Evolutionary conservation across 2,888 invertebrate species (phyloP), one percentile per base, ranked within the genome.

Genomic region (Drosophila yooni): DNA sequence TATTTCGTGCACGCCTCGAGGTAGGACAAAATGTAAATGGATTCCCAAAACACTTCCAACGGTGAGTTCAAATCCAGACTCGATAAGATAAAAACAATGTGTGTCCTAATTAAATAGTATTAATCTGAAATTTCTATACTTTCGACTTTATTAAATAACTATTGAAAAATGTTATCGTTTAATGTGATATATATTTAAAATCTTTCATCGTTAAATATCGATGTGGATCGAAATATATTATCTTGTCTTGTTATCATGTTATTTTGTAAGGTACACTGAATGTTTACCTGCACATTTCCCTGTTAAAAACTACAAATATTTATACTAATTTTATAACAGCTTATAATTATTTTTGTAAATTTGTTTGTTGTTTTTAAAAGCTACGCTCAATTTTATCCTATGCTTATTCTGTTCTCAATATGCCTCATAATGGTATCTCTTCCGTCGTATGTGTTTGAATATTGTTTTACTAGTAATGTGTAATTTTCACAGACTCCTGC

Each of bases 1-100:
- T 98, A 27, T 97, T 97, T 94, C 93, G 96, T 46, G 94, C 95
- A 0, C 95, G 95, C 90, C 94, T 96, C 46, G 94, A 94, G 10
- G 89, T 93, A 2, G 92, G 91, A 18, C 94, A 94, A 88, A 94
- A 92, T 62, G 93, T 94, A 1, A 94, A 93, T 79, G 94, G 94
- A 79, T 94, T 95, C 72, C 94, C 94, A 13, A 93, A 94, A 71
- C 94, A 94, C 87, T 94, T 95, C 80, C 94, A 94, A 74, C 91
- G 93, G 93, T 93, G 38, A 60, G 72, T 63, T 7, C 1, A 18
- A 0, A 10, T 21, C 0, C 5, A 33, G 0, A 25, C 6, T 15
- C 11, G 7, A 13, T 25, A 18, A 13, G 36, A 4, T 2, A n/a
- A 29, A 36, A 7, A 15, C 5, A 40, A 40, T 40, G 1, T 56